Conservation (phyloP, 1,140 invertebrate species). For the Drosophila saltans region DNA sequence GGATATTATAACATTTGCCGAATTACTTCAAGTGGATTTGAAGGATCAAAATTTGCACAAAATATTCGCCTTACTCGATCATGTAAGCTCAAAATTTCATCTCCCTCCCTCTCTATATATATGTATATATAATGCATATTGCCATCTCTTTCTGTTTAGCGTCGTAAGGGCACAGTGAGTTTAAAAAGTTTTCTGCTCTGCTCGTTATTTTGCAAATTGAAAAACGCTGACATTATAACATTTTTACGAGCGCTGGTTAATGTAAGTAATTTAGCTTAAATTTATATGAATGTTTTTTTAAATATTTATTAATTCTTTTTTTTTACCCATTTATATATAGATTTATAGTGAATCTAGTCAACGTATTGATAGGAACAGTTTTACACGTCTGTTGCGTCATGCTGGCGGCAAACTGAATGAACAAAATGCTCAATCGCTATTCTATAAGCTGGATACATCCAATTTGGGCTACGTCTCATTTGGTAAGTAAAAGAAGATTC, state of each 20-base stretch:
- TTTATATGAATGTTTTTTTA: neutral
- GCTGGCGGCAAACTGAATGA: constrained; percentile 64
- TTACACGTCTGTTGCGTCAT: constrained; percentile 63
- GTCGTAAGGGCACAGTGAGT: constrained; percentile 57
- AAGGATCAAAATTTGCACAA: constrained; percentile 64
- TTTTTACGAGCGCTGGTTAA: constrained; percentile 66
- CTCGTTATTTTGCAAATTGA: constrained; percentile 71
- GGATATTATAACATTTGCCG: constrained; percentile 71
- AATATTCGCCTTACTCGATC: constrained; percentile 72
- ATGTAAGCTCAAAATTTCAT: constrained; percentile 47
- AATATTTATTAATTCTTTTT: neutral
- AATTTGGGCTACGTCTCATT: constrained; percentile 71
- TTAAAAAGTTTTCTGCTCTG: constrained; percentile 77
- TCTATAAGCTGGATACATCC: constrained; percentile 61
- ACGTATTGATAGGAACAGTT: constrained; percentile 62
- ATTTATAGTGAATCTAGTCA: constrained; percentile 66
- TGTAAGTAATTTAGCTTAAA: constrained; percentile 41
- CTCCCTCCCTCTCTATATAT: neutral
- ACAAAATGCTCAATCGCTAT: constrained; percentile 63
- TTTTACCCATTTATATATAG: constrained; percentile 28
- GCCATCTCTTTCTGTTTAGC: constrained; percentile 35
- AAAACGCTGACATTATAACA: constrained; percentile 67
- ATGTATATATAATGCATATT: neutral
- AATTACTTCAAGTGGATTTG: constrained; percentile 64
- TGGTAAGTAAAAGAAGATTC: constrained; percentile 45